phyloP scores from a whole-genome alignment of 2,888 invertebrate genomes.

The Conops quadrifasciatus region DNA sequence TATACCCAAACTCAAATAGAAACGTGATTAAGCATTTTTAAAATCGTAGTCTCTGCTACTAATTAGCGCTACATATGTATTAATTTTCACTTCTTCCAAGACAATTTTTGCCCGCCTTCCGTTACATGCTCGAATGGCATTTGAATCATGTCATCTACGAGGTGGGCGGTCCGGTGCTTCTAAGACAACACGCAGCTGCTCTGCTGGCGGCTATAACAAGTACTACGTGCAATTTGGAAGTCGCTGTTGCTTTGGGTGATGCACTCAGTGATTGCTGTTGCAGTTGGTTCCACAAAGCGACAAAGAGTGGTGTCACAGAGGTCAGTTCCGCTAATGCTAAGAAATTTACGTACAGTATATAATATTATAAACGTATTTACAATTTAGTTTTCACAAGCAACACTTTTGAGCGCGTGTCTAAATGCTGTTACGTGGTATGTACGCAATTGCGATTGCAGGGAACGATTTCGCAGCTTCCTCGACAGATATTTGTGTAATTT shows the following conservation, averaged over 20 bases:
- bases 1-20: not conserved
- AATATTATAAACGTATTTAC: slow-evolving; percentile 7
- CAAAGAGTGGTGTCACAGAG: slow-evolving; percentile 54
- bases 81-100: slow-evolving; percentile 44
- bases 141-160: slow-evolving; percentile 61
- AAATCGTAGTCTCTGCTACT: not conserved
- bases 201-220: slow-evolving; percentile 56
- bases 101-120: slow-evolving; percentile 60
- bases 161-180: slow-evolving; percentile 58
- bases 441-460: slow-evolving; percentile 45
- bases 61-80: not conserved
- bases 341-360: too few species aligned
- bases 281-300: slow-evolving; percentile 61
- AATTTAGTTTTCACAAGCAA: slow-evolving; percentile 60
- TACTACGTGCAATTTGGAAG: slow-evolving; percentile 53
- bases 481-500: slow-evolving; percentile 57
- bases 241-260: slow-evolving; percentile 52
- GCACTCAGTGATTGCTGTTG: slow-evolving; percentile 59
- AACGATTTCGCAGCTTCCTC: slow-evolving; percentile 53
- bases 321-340: slow-evolving; percentile 44
- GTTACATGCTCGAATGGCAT: slow-evolving; percentile 64
- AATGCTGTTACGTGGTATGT: slow-evolving; percentile 57
- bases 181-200: slow-evolving; percentile 64
- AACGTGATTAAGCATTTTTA: slow-evolving; percentile 12
- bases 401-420: slow-evolving; percentile 56